Evolutionary conservation across 2,888 invertebrate species (phyloP), one percentile per base, ranked within the genome.

Genomic region (Napeogenes inachia): DNA sequence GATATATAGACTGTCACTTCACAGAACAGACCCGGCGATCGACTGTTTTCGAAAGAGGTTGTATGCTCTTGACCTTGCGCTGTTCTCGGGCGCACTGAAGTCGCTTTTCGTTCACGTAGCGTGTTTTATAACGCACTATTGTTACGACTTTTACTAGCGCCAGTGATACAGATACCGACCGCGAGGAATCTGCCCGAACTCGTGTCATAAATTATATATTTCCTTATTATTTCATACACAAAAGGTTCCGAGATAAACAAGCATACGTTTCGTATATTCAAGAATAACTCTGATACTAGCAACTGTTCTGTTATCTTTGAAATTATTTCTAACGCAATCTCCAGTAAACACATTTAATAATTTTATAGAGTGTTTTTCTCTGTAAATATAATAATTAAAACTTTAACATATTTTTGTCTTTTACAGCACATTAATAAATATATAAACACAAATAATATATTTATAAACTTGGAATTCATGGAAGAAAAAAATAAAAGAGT

Each of bases 101-200:
- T 80, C 75, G 79, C 79, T 84, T 86, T 86, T 82, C 79, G 85
- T 80, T 74, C 76, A 75, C 76, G 75, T 81, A 71, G 78, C 76
- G 75, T 79, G 84, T 89, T 89, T 90, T 90, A 89, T 89, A 89
- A 87, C 80, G 83, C 80, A 79, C 79, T 79, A 82, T 83, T 87
- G 87, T 87, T 85, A 83, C 85, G 84, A 86, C 85, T 87, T 85
- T 88, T 85, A 82, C 83, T 74, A 82, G 71, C 76, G 71, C 72
- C 71, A 67, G 68, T 46, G 54, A 62, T 63, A 64, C 46, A 54
- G 45, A 66, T 65, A 63, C 45, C 30, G 61, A 57, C 56, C 58
- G 56, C 3, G 6, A 21, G 21, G 35, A 35, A 35, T 35, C 35
- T 13, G 50, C 8, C 8, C 46, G n/a, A 13, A 46, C 5, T 21